Conservation (phyloP, 2,113 vertebrate genomes). For the Sebastes fasciatus region DNA sequence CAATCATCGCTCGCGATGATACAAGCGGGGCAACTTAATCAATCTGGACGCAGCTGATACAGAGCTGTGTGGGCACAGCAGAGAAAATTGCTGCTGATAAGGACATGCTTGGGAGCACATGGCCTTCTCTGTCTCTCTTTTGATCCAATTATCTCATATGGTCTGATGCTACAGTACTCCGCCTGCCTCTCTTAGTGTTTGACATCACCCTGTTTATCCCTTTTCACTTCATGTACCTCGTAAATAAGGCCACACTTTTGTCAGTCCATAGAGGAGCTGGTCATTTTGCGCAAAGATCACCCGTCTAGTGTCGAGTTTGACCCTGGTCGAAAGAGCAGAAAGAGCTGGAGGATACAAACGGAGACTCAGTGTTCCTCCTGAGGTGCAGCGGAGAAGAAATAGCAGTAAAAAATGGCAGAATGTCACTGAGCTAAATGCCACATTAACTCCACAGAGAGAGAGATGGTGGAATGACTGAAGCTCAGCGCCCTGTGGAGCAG, state of each 20-base stretch:
- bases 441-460: slow-evolving; percentile 69
- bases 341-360: slow-evolving; percentile 18
- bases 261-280: slow-evolving; percentile 3
- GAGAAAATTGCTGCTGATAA: slow-evolving; percentile 75
- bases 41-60: slow-evolving; percentile 70
- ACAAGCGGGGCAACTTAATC: slow-evolving; percentile 50
- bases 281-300: slow-evolving; percentile 38
- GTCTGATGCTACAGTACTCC: slow-evolving; percentile 29
- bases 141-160: slow-evolving; percentile 66
- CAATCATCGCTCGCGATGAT: slow-evolving; percentile 63
- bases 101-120: slow-evolving; percentile 49
- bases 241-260: slow-evolving; percentile 21
- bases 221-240: slow-evolving; percentile 5
- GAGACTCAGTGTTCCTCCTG: slow-evolving; percentile 41
- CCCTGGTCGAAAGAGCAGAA: slow-evolving; percentile 41
- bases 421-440: slow-evolving; percentile 78
- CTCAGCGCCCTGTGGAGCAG: slow-evolving; percentile 66
- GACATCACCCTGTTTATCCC: slow-evolving; percentile 35
- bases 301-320: slow-evolving; percentile 21
- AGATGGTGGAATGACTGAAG: slow-evolving; percentile 64
- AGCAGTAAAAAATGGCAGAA: slow-evolving; percentile 37
- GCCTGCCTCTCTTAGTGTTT: slow-evolving; percentile 39
- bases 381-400: slow-evolving; percentile 48
- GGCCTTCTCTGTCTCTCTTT: slow-evolving; percentile 57
- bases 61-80: slow-evolving; percentile 54